Evolutionary conservation across 2,888 invertebrate genomes (phyloP).

Genomic region (Cryptus viduatorius): DNA sequence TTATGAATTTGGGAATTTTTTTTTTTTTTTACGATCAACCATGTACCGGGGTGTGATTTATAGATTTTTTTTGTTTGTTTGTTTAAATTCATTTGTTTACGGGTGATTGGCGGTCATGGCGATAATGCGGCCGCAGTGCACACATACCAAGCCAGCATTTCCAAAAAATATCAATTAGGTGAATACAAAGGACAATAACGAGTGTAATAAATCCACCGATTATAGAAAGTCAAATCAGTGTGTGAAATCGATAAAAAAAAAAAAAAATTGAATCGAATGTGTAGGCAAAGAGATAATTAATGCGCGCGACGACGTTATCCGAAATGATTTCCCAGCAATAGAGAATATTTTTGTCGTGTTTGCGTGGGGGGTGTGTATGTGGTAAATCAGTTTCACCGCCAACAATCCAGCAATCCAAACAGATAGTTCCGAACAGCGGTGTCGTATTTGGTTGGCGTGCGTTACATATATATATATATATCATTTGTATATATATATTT

Average conservation of each 20-base stretch:
- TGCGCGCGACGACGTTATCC: conserved; percentile 55
- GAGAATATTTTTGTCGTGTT: conserved; percentile 3
- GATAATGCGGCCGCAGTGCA: conserved; percentile 81
- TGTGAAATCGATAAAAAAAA: conserved; percentile 56
- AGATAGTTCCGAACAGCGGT: conserved; percentile 34
- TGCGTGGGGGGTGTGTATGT: conserved; percentile 13
- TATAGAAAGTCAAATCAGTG: conserved; percentile 57
- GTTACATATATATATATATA: conserved; percentile 45
- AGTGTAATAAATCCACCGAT: conserved; percentile 60
- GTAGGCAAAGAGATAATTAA: conserved; percentile 50
- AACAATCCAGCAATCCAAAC: conserved; percentile 52
- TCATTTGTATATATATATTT: conserved; percentile 25
- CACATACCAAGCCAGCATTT: conserved; percentile 81
- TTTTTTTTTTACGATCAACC: conserved; percentile 72
- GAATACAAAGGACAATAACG: conserved; percentile 58
- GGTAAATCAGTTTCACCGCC: conserved; percentile 49
- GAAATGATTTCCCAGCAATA: conserved; percentile 47
- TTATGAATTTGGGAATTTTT: conserved; percentile 51
- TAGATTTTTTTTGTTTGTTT: conserved; percentile 50
- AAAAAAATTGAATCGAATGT: conserved; percentile 51
- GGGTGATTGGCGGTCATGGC: conserved; percentile 78
- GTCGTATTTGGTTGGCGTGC: conserved; percentile 57
- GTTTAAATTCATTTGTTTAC: conserved; percentile 61
- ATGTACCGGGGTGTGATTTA: conserved; percentile 79
- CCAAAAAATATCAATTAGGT: conserved; percentile 66